Evolutionary conservation across 2,113 vertebrate species (phyloP).

Genomic region (Indicator indicator): DNA sequence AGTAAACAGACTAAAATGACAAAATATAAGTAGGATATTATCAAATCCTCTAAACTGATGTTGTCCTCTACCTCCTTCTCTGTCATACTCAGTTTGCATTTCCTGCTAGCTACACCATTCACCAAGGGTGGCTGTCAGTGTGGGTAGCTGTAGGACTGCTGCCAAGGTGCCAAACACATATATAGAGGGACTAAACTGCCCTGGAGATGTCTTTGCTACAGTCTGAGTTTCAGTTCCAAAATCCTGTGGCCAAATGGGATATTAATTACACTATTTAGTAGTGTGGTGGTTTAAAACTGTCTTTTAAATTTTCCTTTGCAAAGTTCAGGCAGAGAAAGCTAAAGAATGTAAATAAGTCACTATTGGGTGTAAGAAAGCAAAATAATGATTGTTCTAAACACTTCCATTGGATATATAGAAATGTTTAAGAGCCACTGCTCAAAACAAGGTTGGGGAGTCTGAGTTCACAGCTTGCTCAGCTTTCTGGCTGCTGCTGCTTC

Average conservation of each 20-base stretch:
- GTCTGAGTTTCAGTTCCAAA: neutral
- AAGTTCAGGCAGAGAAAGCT: no score
- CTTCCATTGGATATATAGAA: no score
- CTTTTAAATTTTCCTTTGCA: no score
- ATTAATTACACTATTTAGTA: neutral
- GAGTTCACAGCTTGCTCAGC: no score
- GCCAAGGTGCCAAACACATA: neutral
- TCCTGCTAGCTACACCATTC: fast-evolving
- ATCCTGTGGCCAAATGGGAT: neutral
- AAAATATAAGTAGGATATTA: neutral
- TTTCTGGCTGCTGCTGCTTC: no score
- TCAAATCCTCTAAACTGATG: neutral
- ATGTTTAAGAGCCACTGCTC: no score
- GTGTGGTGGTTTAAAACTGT: no score
- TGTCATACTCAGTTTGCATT: neutral
- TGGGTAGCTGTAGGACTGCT: neutral
- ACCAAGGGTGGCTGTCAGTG: neutral
- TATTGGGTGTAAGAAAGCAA: no score
- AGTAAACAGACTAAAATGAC: neutral
- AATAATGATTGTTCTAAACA: no score
- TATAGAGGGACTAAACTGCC: neutral
- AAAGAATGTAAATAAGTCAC: no score
- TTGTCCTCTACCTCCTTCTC: neutral
- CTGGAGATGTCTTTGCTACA: neutral
- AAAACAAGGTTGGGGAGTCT: no score